Conservation (phyloP, 2,113 vertebrate genomes). For the Scortum barcoo region DNA sequence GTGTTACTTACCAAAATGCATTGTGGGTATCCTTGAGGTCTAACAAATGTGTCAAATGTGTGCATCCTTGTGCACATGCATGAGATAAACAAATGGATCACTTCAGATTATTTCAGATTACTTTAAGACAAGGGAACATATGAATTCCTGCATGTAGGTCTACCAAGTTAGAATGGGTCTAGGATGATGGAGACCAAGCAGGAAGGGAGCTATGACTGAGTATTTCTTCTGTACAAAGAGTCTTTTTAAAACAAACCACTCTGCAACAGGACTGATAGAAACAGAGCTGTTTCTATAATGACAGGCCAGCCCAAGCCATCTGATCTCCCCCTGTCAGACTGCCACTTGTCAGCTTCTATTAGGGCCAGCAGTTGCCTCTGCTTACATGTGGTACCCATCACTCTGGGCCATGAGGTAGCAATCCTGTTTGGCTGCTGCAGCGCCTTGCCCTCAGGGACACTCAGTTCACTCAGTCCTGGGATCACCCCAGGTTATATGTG, state of each 20-base stretch:
- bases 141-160: slow-evolving; percentile 7
- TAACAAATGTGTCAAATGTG: too few species aligned
- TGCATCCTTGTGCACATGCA: neutral
- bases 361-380: slow-evolving; percentile 52
- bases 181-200: neutral
- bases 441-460: slow-evolving; percentile 43
- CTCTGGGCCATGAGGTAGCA: slow-evolving; percentile 55
- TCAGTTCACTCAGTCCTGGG: slow-evolving; percentile 53
- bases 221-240: slow-evolving; percentile 64
- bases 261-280: slow-evolving; percentile 26
- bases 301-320: slow-evolving; percentile 43
- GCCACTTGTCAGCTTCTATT: slow-evolving; percentile 71
- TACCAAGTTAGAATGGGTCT: neutral
- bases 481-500: slow-evolving; percentile 69
- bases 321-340: slow-evolving; percentile 64
- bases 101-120: slow-evolving; percentile 25
- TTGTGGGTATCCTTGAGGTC: too few species aligned
- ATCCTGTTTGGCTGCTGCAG: slow-evolving; percentile 47
- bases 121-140: neutral
- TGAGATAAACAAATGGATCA: neutral
- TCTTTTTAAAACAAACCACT: slow-evolving; percentile 61
- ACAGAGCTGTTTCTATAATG: slow-evolving; percentile 48
- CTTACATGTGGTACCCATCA: slow-evolving; percentile 76
- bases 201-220: slow-evolving; percentile 10
- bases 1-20: too few species aligned